Base-by-base conservation (phyloP, 1,140 invertebrate species). In the Euglossa dilemma region DNA sequence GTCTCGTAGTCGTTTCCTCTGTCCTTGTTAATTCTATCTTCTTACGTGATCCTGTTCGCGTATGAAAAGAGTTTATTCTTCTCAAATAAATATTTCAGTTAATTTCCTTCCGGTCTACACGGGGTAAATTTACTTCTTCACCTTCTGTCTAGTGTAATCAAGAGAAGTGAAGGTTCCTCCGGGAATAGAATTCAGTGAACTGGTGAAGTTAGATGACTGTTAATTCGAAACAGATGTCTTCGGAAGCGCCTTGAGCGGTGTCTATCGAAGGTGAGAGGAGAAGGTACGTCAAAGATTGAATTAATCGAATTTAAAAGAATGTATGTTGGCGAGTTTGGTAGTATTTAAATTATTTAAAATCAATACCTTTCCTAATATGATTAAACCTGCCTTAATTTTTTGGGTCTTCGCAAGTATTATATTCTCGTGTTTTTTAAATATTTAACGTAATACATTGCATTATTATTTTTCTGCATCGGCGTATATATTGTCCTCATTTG, bases 211-310 rank as follows among this genome's bases (percentile, higher is more conserved):
- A 11, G 2, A 23, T 25, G 50, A 45, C 23, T 61, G 59, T 63
- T 7, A 61, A 23, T 36, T 6, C 14, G 16, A 52, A 18, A 36
- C 61, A 54, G 75, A 87, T 85, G 80, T 77, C 74, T 69, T 14
- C 43, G 11, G 18, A 45, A n/a, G 28, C 57, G 59, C 36, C 16
- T 57, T 72, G 64, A 61, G 16, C 23, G 76, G 14, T 20, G 43
- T 61, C 20, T 54, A 18, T 12, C 12, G 43, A 25, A 52, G 47
- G 18, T 43, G 43, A 54, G 63, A 71, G 20, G 63, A 9, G 36
- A 59, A 76, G 72, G 80, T 66, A 69, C 20, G 56, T 70, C 11
- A 9, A 57, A 23, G 16, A 73, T 57, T 11, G 8, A 50, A n/a
- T 69, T 25, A 8, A 67, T 23, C 64, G 12, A 16, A 23, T 20